These are phyloP conservation scores for Okapia johnstoni DNA, from an alignment of 2,113 vertebrate species.

Conservation along the genomic window DNA sequence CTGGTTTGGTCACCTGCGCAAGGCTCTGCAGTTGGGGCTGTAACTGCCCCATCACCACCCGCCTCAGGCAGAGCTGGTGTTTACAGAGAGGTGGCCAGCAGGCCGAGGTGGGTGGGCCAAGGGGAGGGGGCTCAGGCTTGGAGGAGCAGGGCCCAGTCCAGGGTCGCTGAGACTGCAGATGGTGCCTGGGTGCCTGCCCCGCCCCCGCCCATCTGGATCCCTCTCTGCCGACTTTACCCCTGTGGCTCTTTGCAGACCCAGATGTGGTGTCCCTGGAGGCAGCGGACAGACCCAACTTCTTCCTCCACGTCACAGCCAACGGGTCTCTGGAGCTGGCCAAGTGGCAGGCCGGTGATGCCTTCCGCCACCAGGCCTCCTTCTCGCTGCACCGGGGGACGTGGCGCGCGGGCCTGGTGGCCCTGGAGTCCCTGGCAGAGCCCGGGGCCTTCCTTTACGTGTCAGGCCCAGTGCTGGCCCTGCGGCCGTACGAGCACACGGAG, in stretches of 20 bases:
- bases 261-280: conserved; percentile 91
- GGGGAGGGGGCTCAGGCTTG: rapidly evolving
- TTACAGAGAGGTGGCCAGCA: too few species aligned
- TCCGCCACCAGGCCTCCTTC: conserved; percentile 91
- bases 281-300: conserved; percentile 93
- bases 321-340: conserved; percentile 86
- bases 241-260: conserved; percentile 81
- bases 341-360: conserved; percentile 84
- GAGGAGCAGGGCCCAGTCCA: not conserved
- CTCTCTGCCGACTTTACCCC: not conserved
- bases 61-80: not conserved
- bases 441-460: conserved; percentile 88
- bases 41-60: not conserved
- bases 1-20: not conserved
- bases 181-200: not conserved
- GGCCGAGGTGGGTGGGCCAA: not conserved
- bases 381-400: conserved; percentile 89
- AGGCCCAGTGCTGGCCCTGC: conserved; percentile 75
- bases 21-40: not conserved
- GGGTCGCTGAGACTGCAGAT: not conserved
- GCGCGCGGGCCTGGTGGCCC: conserved; percentile 88
- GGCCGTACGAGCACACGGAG: conserved; percentile 87
- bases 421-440: conserved; percentile 90
- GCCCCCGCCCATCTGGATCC: not conserved
- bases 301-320: conserved; percentile 81